These are phyloP conservation scores for Phalacrocorax aristotelis DNA, from an alignment of 2,113 vertebrate species.

Conservation along the genomic window DNA sequence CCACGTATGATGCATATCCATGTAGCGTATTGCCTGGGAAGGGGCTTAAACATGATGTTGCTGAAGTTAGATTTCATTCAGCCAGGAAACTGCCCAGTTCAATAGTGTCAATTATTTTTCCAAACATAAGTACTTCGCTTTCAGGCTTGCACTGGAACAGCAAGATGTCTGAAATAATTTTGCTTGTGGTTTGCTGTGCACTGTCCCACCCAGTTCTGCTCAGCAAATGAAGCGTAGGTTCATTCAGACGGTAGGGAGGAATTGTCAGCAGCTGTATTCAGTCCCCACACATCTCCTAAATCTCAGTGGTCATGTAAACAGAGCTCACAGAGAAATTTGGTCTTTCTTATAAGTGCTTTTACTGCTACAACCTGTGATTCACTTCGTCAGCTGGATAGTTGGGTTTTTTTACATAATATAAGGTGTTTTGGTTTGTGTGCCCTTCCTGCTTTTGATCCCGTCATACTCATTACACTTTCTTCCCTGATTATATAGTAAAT, in stretches of 20 bases:
- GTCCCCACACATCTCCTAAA: not conserved
- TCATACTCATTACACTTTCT: not conserved
- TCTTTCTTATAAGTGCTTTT: not conserved
- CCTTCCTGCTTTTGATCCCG: not conserved
- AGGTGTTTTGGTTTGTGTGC: not conserved
- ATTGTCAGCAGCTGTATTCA: not conserved
- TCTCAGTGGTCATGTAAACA: not conserved
- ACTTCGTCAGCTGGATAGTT: not conserved
- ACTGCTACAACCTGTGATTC: not conserved
- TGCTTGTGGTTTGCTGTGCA: not conserved
- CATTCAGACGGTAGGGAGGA: not conserved
- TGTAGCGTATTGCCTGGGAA: not conserved
- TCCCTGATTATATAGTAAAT: not conserved
- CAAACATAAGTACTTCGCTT: not conserved
- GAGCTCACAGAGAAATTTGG: not conserved
- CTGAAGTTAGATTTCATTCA: not conserved
- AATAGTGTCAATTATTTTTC: not conserved
- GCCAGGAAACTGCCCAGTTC: not conserved
- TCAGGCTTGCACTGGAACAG: not conserved
- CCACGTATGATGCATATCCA: not conserved
- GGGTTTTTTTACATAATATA: not conserved
- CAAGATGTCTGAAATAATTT: not conserved
- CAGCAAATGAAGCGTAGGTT: not conserved
- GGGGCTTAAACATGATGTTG: not conserved
- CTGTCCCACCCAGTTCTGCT: not conserved